A percentile compares a stretch with the other conserved stretches of the same genome.
These are phyloP conservation scores for Ceratosolen fusciceps DNA, from an alignment of 1,140 invertebrate genomes.

Conservation along the genomic window DNA sequence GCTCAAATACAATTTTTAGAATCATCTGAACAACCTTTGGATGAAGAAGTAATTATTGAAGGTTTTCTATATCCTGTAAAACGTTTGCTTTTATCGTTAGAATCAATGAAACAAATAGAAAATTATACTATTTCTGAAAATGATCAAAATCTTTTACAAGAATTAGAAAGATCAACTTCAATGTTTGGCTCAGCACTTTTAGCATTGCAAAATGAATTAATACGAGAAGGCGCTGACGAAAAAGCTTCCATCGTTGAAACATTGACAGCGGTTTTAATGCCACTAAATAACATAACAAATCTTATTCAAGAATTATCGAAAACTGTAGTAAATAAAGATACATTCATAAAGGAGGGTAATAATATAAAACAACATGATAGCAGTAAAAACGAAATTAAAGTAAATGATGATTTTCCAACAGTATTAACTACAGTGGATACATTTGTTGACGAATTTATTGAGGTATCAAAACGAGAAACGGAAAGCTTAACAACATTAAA, in stretches of 20 bases:
- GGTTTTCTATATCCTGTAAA: conserved; percentile 65
- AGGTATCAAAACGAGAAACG: conserved; percentile 60
- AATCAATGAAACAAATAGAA: conserved; percentile 45
- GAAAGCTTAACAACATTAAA: conserved; percentile 57
- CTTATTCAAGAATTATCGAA: conserved; percentile 47
- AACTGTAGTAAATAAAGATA: not conserved
- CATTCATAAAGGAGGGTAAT: not conserved
- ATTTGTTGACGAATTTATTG: conserved; percentile 62
- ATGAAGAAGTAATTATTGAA: conserved; percentile 65
- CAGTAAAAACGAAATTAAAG: not conserved
- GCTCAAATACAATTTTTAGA: conserved; percentile 58
- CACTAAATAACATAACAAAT: conserved; percentile 57
- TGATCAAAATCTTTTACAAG: conserved; percentile 50
- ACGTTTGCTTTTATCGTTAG: conserved; percentile 58
- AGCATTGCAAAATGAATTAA: conserved; percentile 51
- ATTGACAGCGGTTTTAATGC: conserved; percentile 58
- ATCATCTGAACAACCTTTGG: conserved; percentile 54
- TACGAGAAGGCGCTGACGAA: conserved; percentile 52
- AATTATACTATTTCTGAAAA: conserved; percentile 13
- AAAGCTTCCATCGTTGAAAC: conserved; percentile 63
- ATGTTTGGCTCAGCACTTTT: conserved; percentile 54
- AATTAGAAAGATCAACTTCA: conserved; percentile 54
- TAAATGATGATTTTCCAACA: conserved; percentile 48
- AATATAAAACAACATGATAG: not conserved
- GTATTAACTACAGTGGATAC: conserved; percentile 56